These are phyloP conservation scores for Cygnus atratus DNA, from an alignment of 2,113 vertebrate genomes.

Conservation along the genomic window DNA sequence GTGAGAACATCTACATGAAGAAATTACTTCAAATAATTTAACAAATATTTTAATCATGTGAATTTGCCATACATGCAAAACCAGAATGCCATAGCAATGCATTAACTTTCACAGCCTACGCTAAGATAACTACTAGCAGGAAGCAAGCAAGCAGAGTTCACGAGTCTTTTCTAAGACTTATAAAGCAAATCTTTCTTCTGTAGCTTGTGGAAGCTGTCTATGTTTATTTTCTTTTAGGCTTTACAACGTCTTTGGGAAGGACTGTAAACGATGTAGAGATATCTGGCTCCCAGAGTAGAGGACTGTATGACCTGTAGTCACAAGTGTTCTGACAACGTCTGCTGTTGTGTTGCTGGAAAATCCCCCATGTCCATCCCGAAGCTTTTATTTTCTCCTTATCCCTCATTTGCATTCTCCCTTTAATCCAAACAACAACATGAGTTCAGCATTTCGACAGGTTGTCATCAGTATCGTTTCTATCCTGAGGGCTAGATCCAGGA, in stretches of 20 bases:
- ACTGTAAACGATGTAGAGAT: not conserved
- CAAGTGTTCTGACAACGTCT: not conserved
- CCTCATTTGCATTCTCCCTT: conserved; percentile 59
- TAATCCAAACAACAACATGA: conserved; percentile 22
- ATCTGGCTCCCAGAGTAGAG: not conserved
- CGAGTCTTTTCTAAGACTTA: not conserved
- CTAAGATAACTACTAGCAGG: not conserved
- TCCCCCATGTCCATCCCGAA: not conserved
- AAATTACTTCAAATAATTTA: not conserved
- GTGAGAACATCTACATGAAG: not conserved
- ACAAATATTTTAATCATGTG: not conserved
- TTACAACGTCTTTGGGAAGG: conserved; percentile 5
- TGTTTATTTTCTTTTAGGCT: not conserved
- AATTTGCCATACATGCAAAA: not conserved
- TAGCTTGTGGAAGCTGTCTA: not conserved
- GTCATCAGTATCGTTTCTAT: conserved; percentile 35
- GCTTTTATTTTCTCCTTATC: conserved; percentile 26
- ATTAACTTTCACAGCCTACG: not conserved
- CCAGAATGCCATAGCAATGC: not conserved
- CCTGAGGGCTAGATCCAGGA: conserved; percentile 24
- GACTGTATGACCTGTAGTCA: conserved; percentile 4
- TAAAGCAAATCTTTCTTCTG: not conserved
- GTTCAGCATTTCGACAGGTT: conserved; percentile 33
- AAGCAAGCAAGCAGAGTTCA: not conserved
- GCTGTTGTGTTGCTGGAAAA: not conserved